Evolutionary conservation across 2,113 vertebrate species (phyloP).

Genomic region (Terrapene triunguis): DNA sequence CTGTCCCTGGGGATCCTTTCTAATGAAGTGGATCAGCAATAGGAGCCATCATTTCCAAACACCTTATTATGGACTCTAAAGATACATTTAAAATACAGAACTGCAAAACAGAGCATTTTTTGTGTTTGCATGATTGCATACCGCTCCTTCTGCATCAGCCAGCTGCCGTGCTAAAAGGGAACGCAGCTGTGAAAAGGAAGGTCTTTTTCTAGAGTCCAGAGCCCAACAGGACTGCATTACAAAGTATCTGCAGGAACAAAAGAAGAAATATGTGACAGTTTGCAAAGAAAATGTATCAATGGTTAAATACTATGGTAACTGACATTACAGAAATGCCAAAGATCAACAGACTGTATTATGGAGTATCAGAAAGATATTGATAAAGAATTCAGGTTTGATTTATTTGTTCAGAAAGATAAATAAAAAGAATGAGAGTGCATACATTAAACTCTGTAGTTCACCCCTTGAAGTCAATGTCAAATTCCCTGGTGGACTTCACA

Average conservation of each 20-base stretch:
- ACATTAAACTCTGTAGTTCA: not conserved
- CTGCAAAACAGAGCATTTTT: not conserved
- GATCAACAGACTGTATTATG: not conserved
- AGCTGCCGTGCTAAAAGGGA: constrained; percentile 87
- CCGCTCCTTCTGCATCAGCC: constrained; percentile 86
- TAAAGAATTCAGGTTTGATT: not conserved
- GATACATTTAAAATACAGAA: not conserved
- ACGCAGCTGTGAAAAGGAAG: constrained; percentile 88
- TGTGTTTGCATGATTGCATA: constrained; percentile 75
- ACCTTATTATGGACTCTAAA: not conserved
- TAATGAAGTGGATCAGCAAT: not conserved
- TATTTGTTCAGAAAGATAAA: not conserved
- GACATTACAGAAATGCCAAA: not conserved
- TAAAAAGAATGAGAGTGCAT: not conserved
- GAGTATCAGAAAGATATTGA: not conserved
- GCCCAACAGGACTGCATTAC: constrained; percentile 93
- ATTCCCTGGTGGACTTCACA: rapidly evolving
- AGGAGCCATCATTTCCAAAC: not conserved
- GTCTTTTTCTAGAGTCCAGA: constrained; percentile 86
- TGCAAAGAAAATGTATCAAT: not conserved
- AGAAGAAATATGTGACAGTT: not conserved
- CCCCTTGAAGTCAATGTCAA: not conserved
- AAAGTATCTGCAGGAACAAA: constrained; percentile 82
- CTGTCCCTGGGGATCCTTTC: not conserved
- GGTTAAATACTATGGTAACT: not conserved